Evolutionary conservation across 2,888 invertebrate genomes (phyloP), one percentile per base, ranked within the genome.

Genomic region (Aplocera efformata): DNA sequence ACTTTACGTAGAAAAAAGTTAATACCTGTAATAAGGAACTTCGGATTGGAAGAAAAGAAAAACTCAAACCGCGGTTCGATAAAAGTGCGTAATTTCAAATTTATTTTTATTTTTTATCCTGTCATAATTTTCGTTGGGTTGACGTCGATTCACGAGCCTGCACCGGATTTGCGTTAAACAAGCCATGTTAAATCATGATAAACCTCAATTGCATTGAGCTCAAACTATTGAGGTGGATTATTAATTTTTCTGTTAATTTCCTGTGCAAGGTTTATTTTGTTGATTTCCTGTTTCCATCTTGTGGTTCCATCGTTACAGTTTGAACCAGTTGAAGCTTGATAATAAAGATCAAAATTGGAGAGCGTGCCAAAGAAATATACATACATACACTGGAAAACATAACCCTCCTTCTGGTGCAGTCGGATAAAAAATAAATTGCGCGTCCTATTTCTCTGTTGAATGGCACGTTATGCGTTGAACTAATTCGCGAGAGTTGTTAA

Each of bases 401-500:
- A n/a, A n/a, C n/a, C n/a, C n/a, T n/a, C n/a, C n/a, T n/a, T n/a
- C n/a, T n/a, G n/a, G n/a, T n/a, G n/a, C n/a, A n/a, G n/a, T n/a
- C n/a, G n/a, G n/a, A n/a, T n/a, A n/a, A n/a, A 38, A 42, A 26
- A 43, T 33, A 25, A 42, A 22, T 32, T 29, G 29, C 37, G 25
- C 33, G 53, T 40, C 50, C 48, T 39, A 25, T 51, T 48, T 44
- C 32, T 33, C 38, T 41, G 37, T 60, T 33, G 26, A 33, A 10
- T 24, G 23, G 50, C 53, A 56, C 60, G 50, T 58, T 82, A 72
- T 78, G n/a, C n/a, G n/a, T n/a, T n/a, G n/a, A 75, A 68, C 72
- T 71, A 78, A 77, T 74, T 73, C 67, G 65, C 63, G 60, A 72
- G 67, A 68, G 63, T 75, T 72, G 80, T 82, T 78, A 80, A 50